Evolutionary conservation across 2,797 vertebrate species (phyloP).

Genomic region (Periophthalmus magnuspinnatus): DNA sequence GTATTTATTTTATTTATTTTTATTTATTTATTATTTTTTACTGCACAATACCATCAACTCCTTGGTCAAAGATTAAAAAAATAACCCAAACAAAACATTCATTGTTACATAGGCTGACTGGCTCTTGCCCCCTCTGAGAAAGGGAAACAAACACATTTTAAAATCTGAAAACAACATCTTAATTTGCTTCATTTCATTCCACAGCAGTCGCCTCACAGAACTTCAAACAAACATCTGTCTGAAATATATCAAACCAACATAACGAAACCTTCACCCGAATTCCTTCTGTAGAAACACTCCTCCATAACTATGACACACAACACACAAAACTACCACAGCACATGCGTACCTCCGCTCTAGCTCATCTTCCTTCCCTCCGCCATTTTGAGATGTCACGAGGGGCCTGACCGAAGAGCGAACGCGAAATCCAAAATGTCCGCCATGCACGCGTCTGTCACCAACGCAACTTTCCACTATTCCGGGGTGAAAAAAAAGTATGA

Average conservation of each 20-base stretch:
- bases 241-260: not conserved
- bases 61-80: too few species aligned
- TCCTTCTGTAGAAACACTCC: not conserved
- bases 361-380: constrained; percentile 47
- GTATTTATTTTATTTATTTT: too few species aligned
- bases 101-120: too few species aligned
- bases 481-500: not conserved
- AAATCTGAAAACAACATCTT: too few species aligned
- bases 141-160: too few species aligned
- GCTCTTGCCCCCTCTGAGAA: too few species aligned
- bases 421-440: constrained; percentile 61
- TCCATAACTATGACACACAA: not conserved
- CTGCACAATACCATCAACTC: too few species aligned
- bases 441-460: constrained; percentile 6
- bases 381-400: constrained; percentile 59
- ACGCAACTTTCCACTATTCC: constrained; percentile 4
- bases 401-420: not conserved
- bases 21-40: too few species aligned
- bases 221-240: not conserved
- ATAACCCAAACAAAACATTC: too few species aligned
- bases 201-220: too few species aligned
- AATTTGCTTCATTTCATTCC: too few species aligned
- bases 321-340: constrained; percentile 9
- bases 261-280: not conserved
- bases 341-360: constrained; percentile 50